Conservation (phyloP, 2,113 vertebrate species). For the Ciconia boyciana region DNA sequence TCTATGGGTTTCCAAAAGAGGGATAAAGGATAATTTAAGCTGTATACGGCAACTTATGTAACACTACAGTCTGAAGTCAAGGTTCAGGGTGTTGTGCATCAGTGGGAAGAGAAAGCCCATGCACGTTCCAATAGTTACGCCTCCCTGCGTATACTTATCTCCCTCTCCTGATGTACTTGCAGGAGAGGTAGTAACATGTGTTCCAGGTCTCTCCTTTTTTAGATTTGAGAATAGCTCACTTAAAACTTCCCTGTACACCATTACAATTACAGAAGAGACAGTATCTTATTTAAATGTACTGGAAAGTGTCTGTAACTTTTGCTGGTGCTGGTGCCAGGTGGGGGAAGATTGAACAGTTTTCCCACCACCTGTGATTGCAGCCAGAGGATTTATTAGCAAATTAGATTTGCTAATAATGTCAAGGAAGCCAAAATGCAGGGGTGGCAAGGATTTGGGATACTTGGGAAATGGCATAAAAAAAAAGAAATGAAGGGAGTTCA, state of each 20-base stretch:
- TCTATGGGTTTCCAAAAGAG: background rate
- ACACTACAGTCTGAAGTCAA: background rate
- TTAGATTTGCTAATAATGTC: background rate
- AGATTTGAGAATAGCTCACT: background rate
- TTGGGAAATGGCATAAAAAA: background rate
- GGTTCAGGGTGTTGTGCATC: background rate
- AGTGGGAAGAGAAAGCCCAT: background rate
- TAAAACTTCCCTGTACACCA: background rate
- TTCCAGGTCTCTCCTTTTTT: background rate
- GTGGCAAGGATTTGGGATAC: background rate
- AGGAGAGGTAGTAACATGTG: background rate
- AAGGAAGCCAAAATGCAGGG: background rate
- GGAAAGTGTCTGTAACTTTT: background rate
- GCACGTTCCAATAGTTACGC: background rate
- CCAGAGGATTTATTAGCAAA: conserved; percentile 38
- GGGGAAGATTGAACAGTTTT: background rate
- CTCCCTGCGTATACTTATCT: background rate
- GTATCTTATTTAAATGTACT: background rate
- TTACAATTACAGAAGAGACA: background rate
- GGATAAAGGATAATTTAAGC: background rate
- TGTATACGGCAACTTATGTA: background rate
- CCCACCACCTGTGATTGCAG: background rate
- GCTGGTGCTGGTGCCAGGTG: background rate
- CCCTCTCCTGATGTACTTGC: background rate
- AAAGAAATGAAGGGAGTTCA: background rate